Percentiles rank a stretch among this genome's conserved stretches.
These are phyloP conservation scores for Orchesellides sinensis DNA, from an alignment of 2,888 invertebrate species.

Conservation along the genomic window DNA sequence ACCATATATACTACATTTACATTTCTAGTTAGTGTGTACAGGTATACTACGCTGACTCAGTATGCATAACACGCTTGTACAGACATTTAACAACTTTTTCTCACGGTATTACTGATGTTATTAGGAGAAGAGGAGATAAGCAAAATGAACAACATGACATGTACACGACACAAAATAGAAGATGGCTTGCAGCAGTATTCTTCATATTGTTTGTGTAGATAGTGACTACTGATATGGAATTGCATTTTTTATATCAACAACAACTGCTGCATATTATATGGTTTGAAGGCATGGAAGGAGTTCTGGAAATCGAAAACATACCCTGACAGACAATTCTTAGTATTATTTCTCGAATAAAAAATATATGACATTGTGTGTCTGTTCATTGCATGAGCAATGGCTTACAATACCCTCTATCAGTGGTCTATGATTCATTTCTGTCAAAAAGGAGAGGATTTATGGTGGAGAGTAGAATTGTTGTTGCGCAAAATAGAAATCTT, in stretches of 20 bases:
- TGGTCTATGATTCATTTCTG: slow-evolving; percentile 1
- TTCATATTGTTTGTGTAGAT: too few species aligned
- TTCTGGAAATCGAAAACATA: not conserved
- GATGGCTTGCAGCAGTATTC: too few species aligned
- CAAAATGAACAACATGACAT: not conserved
- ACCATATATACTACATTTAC: too few species aligned
- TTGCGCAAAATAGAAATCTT: slow-evolving; percentile 13
- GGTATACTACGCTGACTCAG: not conserved
- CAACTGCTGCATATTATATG: not conserved
- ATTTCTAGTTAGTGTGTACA: too few species aligned
- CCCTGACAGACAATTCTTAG: slow-evolving; percentile 19
- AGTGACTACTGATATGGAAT: too few species aligned
- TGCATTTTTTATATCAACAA: not conserved
- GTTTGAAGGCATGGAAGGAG: not conserved
- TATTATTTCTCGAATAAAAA: too few species aligned
- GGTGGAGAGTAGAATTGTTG: not conserved
- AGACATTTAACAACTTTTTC: not conserved
- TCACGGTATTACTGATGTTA: not conserved
- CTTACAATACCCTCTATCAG: too few species aligned
- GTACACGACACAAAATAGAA: slow-evolving; percentile 1
- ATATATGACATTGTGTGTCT: too few species aligned
- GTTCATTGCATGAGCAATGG: too few species aligned
- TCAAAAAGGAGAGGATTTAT: slow-evolving; percentile 30
- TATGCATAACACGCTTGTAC: too few species aligned
- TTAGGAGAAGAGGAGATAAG: not conserved